Evolutionary conservation across 1,140 invertebrate species (phyloP).

Genomic region (Ooceraea biroi): DNA sequence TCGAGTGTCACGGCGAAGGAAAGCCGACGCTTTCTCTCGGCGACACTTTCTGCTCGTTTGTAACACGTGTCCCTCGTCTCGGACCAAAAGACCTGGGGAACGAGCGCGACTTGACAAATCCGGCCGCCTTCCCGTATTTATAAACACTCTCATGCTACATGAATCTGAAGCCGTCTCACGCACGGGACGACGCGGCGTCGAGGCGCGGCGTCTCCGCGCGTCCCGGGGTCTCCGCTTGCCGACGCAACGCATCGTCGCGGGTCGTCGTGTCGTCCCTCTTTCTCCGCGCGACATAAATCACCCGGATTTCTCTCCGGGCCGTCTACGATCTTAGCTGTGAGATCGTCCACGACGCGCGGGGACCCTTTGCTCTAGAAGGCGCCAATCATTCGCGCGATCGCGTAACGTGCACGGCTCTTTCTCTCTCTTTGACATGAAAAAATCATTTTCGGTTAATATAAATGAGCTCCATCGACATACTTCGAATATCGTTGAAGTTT

Average conservation of each 20-base stretch:
- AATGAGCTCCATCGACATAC: background rate
- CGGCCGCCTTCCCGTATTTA: constrained; percentile 81
- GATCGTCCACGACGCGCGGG: constrained; percentile 27
- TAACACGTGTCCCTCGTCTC: constrained; percentile 70
- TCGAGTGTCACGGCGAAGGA: constrained; percentile 33
- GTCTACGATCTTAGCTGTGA: constrained; percentile 54
- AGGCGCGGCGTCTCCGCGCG: constrained; percentile 66
- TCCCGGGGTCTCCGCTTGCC: constrained; percentile 13
- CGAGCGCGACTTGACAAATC: constrained; percentile 81
- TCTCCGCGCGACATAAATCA: constrained; percentile 61
- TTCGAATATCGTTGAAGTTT: background rate
- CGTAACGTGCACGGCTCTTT: background rate
- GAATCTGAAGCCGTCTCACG: constrained; percentile 77
- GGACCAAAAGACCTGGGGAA: constrained; percentile 41
- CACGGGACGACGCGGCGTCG: constrained; percentile 61
- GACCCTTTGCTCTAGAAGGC: constrained; percentile 34
- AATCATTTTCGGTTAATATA: background rate
- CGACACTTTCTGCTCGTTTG: constrained; percentile 70
- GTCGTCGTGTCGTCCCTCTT: constrained; percentile 36
- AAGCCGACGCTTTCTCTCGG: constrained; percentile 30
- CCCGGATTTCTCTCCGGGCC: constrained; percentile 48
- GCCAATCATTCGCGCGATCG: background rate
- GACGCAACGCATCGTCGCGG: constrained; percentile 22
- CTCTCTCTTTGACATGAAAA: background rate
- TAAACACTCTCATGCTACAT: constrained; percentile 83